phyloP scores from a whole-genome alignment of 1,140 invertebrate species.

The Ctenoplectra terminalis region DNA sequence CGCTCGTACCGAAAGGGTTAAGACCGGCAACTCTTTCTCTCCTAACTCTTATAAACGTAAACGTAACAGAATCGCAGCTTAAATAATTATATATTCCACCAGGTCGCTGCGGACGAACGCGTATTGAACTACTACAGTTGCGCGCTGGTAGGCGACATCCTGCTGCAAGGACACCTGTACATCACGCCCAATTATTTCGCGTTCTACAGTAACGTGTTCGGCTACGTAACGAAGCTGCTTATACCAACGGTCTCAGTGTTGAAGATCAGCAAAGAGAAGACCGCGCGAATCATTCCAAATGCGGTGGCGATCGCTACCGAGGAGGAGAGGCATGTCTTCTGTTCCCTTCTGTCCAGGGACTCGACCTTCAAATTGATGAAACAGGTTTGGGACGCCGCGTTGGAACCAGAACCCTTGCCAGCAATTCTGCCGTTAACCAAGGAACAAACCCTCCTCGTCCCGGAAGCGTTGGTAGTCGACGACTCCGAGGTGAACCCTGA shows the following conservation, averaged over 20 bases:
- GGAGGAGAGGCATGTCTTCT: slow-evolving; percentile 94
- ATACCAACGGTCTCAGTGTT: slow-evolving; percentile 92
- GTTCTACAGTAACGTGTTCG: slow-evolving; percentile 97
- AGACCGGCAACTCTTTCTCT: no score
- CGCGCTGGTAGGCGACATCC: slow-evolving; percentile 94
- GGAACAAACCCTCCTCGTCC: slow-evolving; percentile 70
- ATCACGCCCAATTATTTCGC: slow-evolving; percentile 97
- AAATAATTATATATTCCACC: slow-evolving; percentile 46
- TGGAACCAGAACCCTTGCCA: slow-evolving; percentile 67
- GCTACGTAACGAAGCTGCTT: slow-evolving; percentile 94
- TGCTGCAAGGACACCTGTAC: slow-evolving; percentile 96
- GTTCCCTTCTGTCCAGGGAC: slow-evolving; percentile 93
- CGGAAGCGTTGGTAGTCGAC: slow-evolving; percentile 73
- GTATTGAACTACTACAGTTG: slow-evolving; percentile 95
- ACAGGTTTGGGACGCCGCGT: slow-evolving; percentile 87
- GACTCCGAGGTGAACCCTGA: slow-evolving; percentile 75
- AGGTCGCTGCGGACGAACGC: slow-evolving; percentile 89
- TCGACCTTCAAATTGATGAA: slow-evolving; percentile 93
- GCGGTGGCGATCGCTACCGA: slow-evolving; percentile 93
- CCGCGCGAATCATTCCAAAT: slow-evolving; percentile 94
- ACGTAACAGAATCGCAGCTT: background rate
- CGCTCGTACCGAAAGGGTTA: no score
- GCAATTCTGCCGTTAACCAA: slow-evolving; percentile 67
- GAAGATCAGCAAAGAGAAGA: slow-evolving; percentile 95
- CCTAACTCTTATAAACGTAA: no score